Evolutionary conservation across 2,113 vertebrate genomes (phyloP).

Genomic region (Bubo bubo): DNA sequence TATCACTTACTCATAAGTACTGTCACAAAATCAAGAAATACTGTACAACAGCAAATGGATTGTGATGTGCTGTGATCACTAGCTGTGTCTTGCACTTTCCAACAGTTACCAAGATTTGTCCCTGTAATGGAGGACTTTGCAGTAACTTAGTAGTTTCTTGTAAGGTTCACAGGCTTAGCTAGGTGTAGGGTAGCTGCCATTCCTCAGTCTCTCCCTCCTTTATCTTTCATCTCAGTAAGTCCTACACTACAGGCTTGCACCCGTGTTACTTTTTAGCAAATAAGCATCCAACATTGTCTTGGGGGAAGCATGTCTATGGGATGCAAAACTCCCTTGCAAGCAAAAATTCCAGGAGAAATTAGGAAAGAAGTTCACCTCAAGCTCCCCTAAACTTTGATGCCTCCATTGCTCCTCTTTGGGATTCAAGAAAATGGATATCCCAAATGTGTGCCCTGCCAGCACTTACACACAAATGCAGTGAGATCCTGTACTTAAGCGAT

Average conservation of each 20-base stretch:
- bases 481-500: accelerated
- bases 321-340: background rate
- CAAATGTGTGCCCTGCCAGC: accelerated
- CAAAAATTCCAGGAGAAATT: background rate
- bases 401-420: accelerated
- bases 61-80: accelerated
- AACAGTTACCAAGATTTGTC: too few relatives aligned
- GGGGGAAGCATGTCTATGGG: accelerated
- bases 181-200: accelerated
- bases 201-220: background rate
- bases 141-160: background rate
- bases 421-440: background rate
- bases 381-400: background rate
- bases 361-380: background rate
- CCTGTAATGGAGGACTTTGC: background rate
- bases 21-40: background rate
- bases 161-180: background rate
- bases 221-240: background rate
- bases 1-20: background rate
- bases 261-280: accelerated
- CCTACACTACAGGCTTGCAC: background rate
- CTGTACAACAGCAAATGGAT: background rate
- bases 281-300: accelerated
- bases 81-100: background rate
- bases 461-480: accelerated